phyloP scores from a whole-genome alignment of 2,888 invertebrate genomes.

The Xylota segnis region DNA sequence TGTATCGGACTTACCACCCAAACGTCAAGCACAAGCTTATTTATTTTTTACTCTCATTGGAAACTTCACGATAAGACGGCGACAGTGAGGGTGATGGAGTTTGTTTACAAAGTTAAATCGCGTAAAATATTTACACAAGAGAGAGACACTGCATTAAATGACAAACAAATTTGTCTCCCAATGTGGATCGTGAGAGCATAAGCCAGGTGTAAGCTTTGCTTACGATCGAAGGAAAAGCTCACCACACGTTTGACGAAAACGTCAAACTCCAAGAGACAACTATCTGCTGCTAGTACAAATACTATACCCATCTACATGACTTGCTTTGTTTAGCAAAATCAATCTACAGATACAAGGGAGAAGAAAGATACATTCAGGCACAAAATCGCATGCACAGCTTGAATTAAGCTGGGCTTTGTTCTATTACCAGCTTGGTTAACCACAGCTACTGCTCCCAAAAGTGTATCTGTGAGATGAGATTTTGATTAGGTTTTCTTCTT shows the following conservation, averaged over 20 bases:
- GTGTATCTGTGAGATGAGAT: conserved; percentile 64
- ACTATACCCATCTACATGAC: conserved; percentile 27
- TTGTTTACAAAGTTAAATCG: conserved; percentile 61
- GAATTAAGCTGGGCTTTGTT: conserved; percentile 59
- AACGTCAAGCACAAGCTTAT: conserved; percentile 11
- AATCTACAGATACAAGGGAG: conserved; percentile 42
- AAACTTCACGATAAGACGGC: conserved; percentile 31
- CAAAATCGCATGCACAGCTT: conserved; percentile 25
- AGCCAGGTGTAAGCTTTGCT: conserved; percentile 53
- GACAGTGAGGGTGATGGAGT: not conserved
- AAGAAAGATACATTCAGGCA: conserved; percentile 5
- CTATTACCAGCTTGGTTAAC: conserved; percentile 40
- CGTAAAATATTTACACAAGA: conserved; percentile 32
- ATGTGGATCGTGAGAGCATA: conserved; percentile 59
- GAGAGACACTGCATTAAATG: conserved; percentile 21
- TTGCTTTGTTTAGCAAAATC: conserved; percentile 62
- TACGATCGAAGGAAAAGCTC: conserved; percentile 44
- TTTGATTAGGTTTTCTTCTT: conserved; percentile 59
- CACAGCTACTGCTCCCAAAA: conserved; percentile 54
- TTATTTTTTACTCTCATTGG: conserved; percentile 38
- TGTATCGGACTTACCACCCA: conserved; percentile 25
- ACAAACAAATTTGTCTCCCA: conserved; percentile 25
- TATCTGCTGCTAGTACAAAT: conserved; percentile 26
- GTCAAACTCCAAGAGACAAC: conserved; percentile 24
- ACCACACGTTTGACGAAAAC: conserved; percentile 48